phyloP scores from a whole-genome alignment of 30 jellyfish, hydroid and myxozoan genomes.

The Aurelia coerulea region DNA sequence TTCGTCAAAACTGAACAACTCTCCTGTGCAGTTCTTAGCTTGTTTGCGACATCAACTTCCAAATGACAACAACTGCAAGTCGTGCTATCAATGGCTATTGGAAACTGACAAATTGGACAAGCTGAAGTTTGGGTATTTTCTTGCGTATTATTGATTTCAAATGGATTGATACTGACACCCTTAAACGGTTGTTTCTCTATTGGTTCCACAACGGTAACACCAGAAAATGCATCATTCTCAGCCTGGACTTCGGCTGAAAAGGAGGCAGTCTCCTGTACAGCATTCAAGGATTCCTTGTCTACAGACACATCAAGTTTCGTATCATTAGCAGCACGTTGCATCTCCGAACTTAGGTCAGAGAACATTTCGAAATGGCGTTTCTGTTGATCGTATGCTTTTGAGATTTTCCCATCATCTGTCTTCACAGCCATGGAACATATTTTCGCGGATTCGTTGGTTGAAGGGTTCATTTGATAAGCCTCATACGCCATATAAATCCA shows the following conservation, averaged over 20 bases:
- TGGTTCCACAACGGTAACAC: not conserved
- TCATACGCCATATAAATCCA: conserved; percentile 24
- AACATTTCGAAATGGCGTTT: not conserved
- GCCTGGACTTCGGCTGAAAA: not conserved
- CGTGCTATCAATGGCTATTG: not conserved
- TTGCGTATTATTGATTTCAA: not conserved
- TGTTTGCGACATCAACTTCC: not conserved
- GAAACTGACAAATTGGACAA: conserved; percentile 18
- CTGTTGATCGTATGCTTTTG: conserved; percentile 1
- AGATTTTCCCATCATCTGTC: not conserved
- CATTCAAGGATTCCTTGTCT: not conserved
- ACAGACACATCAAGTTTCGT: not conserved
- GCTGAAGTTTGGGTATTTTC: too few relatives aligned
- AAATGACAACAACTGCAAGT: conserved; percentile 27
- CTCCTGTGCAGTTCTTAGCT: not conserved
- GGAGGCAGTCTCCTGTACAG: not conserved
- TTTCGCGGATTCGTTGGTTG: conserved; percentile 1
- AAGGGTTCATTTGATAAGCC: not conserved
- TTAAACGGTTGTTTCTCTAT: too few relatives aligned
- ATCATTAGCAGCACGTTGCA: too few relatives aligned
- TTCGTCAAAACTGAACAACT: conserved; percentile 13
- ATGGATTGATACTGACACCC: too few relatives aligned
- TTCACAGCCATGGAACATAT: not conserved
- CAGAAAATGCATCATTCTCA: not conserved
- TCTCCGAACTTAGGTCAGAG: not conserved